phyloP scores from a whole-genome alignment of 2,113 vertebrate genomes.

The Nothocercus nigrocapillus region DNA sequence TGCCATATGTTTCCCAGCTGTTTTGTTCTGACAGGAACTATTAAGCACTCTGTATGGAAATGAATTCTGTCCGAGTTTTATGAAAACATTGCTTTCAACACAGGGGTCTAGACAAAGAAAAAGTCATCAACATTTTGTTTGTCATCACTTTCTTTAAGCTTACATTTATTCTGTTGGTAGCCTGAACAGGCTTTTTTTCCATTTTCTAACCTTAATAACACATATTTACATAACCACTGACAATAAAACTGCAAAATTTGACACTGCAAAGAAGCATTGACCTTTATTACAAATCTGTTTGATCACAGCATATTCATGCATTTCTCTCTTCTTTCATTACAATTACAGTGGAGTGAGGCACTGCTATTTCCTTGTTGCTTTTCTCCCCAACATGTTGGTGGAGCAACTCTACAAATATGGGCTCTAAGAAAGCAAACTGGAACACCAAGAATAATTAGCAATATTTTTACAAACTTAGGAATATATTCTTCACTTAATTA shows the following conservation, averaged over 20 bases:
- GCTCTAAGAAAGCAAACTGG: background rate
- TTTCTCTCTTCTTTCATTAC: background rate
- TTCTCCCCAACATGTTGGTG: background rate
- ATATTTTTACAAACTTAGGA: background rate
- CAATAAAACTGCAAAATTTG: background rate
- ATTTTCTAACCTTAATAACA: slow-evolving; percentile 16
- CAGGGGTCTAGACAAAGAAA: slow-evolving; percentile 75
- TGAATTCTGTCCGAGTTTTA: slow-evolving; percentile 82
- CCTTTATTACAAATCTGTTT: background rate
- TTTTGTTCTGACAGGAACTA: slow-evolving; percentile 82
- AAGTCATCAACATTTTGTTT: slow-evolving; percentile 70
- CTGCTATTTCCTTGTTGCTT: background rate
- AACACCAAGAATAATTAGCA: background rate
- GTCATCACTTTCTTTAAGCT: slow-evolving; percentile 59
- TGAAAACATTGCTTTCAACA: slow-evolving; percentile 80
- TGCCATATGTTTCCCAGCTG: slow-evolving; percentile 88
- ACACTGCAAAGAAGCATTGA: background rate
- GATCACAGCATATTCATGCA: background rate
- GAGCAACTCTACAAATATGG: background rate
- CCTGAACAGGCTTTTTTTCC: slow-evolving; percentile 3
- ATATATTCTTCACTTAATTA: background rate
- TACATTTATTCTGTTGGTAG: slow-evolving; percentile 40
- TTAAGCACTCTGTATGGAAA: slow-evolving; percentile 81
- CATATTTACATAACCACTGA: background rate
- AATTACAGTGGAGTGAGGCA: background rate